These are phyloP conservation scores for Mechanitis messenoides DNA, from an alignment of 2,888 invertebrate species.

Conservation along the genomic window DNA sequence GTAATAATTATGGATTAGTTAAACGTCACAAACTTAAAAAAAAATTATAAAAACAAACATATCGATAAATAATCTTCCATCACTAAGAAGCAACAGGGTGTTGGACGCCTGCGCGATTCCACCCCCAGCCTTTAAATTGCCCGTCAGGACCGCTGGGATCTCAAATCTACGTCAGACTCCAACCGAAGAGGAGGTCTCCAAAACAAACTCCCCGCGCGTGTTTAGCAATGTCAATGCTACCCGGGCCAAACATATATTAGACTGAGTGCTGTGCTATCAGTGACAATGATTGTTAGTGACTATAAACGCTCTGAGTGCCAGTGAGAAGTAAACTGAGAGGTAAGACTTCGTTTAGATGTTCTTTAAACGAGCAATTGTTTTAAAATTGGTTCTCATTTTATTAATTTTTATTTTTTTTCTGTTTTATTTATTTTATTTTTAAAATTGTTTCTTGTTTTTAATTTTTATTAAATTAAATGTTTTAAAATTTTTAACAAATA, in stretches of 20 bases:
- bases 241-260: conserved; percentile 37
- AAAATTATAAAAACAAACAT: conserved; percentile 14
- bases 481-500: too few species aligned
- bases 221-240: conserved; percentile 49
- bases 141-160: conserved; percentile 46
- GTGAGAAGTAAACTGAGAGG: conserved; percentile 47
- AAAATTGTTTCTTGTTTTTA: too few species aligned
- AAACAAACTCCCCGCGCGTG: conserved; percentile 35
- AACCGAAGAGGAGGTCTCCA: conserved; percentile 43
- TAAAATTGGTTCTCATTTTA: too few species aligned
- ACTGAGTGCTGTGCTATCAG: conserved; percentile 45
- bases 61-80: conserved; percentile 41
- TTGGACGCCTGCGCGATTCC: conserved; percentile 72
- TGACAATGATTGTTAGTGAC: conserved; percentile 48
- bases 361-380: conserved; percentile 6
- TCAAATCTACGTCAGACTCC: conserved; percentile 58
- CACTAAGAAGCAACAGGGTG: conserved; percentile 73
- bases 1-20: not conserved
- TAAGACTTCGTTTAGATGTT: conserved; percentile 36
- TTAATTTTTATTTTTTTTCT: too few species aligned
- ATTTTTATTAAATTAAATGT: too few species aligned
- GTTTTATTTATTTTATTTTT: too few species aligned
- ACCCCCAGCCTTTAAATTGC: conserved; percentile 54
- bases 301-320: conserved; percentile 42
- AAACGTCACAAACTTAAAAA: not conserved